A percentile compares a stretch with the other conserved stretches of the same genome.
Evolutionary conservation across 1,140 invertebrate genomes (phyloP).

Genomic region (Drosophila tsacasi): DNA sequence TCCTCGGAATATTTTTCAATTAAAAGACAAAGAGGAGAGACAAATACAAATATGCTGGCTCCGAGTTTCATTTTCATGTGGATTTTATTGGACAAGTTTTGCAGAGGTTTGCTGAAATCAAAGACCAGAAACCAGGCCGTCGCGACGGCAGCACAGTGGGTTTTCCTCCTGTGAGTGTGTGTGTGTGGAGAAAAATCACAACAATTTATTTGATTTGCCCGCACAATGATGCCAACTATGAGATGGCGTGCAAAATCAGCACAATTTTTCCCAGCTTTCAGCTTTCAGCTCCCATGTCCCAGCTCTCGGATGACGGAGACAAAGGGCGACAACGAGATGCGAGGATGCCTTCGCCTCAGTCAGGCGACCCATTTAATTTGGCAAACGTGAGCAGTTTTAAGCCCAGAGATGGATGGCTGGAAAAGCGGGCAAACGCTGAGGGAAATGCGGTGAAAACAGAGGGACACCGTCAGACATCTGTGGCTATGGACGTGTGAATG

Average conservation of each 20-base stretch:
- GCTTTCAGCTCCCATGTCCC: constrained; percentile 10
- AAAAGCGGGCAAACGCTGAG: constrained; percentile 19
- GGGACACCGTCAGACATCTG: constrained; percentile 35
- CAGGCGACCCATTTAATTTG: constrained; percentile 82
- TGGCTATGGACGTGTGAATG: constrained; percentile 77
- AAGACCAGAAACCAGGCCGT: constrained; percentile 57
- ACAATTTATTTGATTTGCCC: constrained; percentile 82
- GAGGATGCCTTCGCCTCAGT: constrained; percentile 5
- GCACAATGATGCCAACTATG: constrained; percentile 79
- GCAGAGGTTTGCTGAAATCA: constrained; percentile 71
- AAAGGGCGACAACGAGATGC: constrained; percentile 68
- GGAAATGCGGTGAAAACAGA: constrained; percentile 34
- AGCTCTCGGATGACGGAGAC: constrained; percentile 42
- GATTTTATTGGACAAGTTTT: constrained; percentile 60
- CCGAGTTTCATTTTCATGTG: constrained; percentile 61
- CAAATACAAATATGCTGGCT: constrained; percentile 50
- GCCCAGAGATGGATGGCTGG: constrained; percentile 41
- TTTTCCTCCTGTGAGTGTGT: background rate
- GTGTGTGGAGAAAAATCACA: constrained; percentile 59
- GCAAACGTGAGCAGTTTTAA: constrained; percentile 83
- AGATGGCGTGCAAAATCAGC: constrained; percentile 76
- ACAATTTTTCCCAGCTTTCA: constrained; percentile 65
- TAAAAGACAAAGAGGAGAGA: constrained; percentile 32
- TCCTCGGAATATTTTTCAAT: constrained; percentile 48
- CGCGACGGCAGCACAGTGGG: constrained; percentile 17